These are phyloP conservation scores for Paedocypris sp. DNA, from an alignment of 2,113 vertebrate genomes.

Conservation along the genomic window DNA sequence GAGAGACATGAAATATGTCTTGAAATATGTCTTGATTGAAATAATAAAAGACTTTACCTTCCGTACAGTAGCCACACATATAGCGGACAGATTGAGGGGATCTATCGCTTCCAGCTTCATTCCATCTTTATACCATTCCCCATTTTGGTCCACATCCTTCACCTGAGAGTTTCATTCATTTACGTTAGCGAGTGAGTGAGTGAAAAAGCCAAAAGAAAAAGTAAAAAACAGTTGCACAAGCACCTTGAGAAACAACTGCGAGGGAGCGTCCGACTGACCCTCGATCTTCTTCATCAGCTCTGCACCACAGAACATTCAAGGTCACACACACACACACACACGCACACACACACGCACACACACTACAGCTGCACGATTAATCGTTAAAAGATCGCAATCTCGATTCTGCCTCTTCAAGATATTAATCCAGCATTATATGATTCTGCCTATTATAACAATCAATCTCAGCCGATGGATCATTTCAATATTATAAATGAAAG, in stretches of 20 bases:
- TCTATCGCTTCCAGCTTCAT: slow-evolving; percentile 99
- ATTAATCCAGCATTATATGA: no score
- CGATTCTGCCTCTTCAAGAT: no score
- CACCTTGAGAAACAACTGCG: slow-evolving; percentile 89
- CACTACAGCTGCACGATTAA: slow-evolving; percentile 69
- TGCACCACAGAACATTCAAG: slow-evolving; percentile 37
- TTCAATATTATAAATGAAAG: no score
- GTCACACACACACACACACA: not conserved
- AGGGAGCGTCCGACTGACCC: slow-evolving; percentile 79
- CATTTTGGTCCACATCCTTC: slow-evolving; percentile 86
- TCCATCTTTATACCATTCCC: slow-evolving; percentile 93
- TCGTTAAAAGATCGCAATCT: slow-evolving; percentile 94
- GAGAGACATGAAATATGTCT: no score
- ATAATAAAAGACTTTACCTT: slow-evolving; percentile 67
- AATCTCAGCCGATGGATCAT: no score
- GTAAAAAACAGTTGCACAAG: not conserved
- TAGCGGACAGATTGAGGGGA: slow-evolving; percentile 94
- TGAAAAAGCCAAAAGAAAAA: not conserved
- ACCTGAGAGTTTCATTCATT: slow-evolving; percentile 55
- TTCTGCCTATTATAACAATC: no score
- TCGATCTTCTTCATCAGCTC: slow-evolving; percentile 92
- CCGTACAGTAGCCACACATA: slow-evolving; percentile 96
- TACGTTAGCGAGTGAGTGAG: not conserved
- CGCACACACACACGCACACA: no score
- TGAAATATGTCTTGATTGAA: no score